Conservation (phyloP, 2,888 invertebrate species). For the Cinara cedri region DNA sequence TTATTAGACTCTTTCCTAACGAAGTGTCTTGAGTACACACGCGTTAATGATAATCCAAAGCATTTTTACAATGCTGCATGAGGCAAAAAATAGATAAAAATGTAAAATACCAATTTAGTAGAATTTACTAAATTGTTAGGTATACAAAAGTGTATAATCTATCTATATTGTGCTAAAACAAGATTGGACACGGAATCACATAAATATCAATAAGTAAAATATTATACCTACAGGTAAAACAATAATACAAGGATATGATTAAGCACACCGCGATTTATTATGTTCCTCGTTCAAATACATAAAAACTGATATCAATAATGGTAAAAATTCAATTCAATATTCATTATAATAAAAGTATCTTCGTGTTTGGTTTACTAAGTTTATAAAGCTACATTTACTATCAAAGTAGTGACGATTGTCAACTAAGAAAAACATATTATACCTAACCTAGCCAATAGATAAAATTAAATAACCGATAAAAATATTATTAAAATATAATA, state of each 20-base stretch:
- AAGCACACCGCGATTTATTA: no score
- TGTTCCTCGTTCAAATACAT: neutral
- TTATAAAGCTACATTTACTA: no score
- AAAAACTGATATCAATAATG: no score
- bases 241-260: neutral
- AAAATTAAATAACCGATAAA: no score
- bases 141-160: neutral
- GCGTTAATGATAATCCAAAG: neutral
- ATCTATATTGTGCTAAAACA: neutral
- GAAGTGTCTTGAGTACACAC: neutral
- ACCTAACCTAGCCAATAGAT: no score
- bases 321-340: no score
- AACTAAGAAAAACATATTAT: no score
- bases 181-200: slow-evolving; percentile 29
- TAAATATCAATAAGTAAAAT: neutral
- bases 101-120: neutral
- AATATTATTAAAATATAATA: no score
- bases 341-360: no score
- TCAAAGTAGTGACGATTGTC: no score
- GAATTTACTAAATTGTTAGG: neutral
- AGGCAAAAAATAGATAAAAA: neutral
- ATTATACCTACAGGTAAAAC: no score
- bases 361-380: no score
- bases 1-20: neutral
- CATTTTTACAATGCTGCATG: neutral